Conservation (phyloP, 2,888 invertebrate genomes). For the Cephus runcator region DNA sequence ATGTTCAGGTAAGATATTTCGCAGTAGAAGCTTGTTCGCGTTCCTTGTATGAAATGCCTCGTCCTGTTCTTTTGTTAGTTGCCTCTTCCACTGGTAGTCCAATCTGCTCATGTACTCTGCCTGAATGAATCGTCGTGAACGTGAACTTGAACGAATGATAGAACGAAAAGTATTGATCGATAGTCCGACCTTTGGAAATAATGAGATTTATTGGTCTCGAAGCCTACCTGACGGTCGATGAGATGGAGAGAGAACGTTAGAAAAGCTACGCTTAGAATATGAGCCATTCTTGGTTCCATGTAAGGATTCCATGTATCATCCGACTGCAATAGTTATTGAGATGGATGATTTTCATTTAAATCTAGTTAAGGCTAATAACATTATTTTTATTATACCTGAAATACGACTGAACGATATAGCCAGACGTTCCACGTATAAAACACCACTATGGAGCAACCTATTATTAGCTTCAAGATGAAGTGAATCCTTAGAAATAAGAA, state of each 20-base stretch:
- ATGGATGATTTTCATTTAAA: background rate
- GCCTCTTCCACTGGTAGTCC: conserved; percentile 84
- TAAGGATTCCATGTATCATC: conserved; percentile 78
- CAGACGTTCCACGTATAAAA: conserved; percentile 79
- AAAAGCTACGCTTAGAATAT: conserved; percentile 79
- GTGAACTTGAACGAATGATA: conserved; percentile 26
- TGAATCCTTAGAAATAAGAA: conserved; percentile 89
- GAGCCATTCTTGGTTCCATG: conserved; percentile 76
- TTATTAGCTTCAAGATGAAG: conserved; percentile 81
- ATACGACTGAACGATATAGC: conserved; percentile 69
- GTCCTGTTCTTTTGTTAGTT: conserved; percentile 81
- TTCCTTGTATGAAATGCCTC: conserved; percentile 87
- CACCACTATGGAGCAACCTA: conserved; percentile 73
- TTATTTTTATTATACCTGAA: conserved; percentile 63
- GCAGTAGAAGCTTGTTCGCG: conserved; percentile 88
- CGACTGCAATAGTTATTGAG: conserved; percentile 64
- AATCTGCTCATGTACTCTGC: conserved; percentile 89
- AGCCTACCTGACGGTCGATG: conserved; percentile 81
- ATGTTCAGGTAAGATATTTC: conserved; percentile 93
- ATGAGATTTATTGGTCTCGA: conserved; percentile 6
- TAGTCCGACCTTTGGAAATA: conserved; percentile 15
- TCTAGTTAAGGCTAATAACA: background rate
- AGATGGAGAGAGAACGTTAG: conserved; percentile 82
- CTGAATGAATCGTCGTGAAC: conserved; percentile 49
- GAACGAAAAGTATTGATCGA: conserved; percentile 25